These are phyloP conservation scores for Pandemis heparana DNA, from an alignment of 2,888 invertebrate genomes.

Conservation along the genomic window DNA sequence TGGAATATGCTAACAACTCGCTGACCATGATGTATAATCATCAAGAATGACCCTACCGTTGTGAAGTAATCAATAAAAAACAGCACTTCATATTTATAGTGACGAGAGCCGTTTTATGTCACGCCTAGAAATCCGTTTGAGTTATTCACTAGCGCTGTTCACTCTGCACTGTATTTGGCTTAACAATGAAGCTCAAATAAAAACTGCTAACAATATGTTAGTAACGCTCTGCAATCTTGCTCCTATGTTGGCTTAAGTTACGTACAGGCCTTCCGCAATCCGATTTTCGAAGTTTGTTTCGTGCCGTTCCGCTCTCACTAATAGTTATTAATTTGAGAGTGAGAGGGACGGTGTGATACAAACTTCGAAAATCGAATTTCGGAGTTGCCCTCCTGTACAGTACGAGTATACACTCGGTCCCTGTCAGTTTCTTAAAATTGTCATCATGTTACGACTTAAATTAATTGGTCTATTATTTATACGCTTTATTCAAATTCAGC, in stretches of 20 bases:
- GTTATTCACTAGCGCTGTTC: neutral
- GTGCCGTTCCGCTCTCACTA: too few relatives aligned
- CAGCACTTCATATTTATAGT: neutral
- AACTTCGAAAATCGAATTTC: too few relatives aligned
- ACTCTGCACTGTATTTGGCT: neutral
- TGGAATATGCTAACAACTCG: too few relatives aligned
- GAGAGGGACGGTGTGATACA: too few relatives aligned
- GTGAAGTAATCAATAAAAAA: too few relatives aligned
- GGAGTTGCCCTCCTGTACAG: too few relatives aligned
- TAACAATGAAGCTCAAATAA: neutral
- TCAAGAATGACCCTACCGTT: too few relatives aligned
- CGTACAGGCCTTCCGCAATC: too few relatives aligned
- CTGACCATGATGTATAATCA: too few relatives aligned
- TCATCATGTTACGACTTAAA: neutral
- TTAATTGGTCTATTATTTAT: neutral
- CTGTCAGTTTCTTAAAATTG: neutral
- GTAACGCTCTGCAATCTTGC: conserved; percentile 22
- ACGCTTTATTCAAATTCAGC: too few relatives aligned
- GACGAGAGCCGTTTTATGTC: neutral
- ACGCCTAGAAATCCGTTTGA: neutral
- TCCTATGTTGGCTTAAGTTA: neutral
- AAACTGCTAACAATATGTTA: conserved; percentile 1
- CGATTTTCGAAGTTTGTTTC: too few relatives aligned
- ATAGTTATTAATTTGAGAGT: too few relatives aligned
- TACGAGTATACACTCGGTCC: neutral